Evolutionary conservation across 2,888 invertebrate species (phyloP).

Genomic region (Nephrotoma flavescens): DNA sequence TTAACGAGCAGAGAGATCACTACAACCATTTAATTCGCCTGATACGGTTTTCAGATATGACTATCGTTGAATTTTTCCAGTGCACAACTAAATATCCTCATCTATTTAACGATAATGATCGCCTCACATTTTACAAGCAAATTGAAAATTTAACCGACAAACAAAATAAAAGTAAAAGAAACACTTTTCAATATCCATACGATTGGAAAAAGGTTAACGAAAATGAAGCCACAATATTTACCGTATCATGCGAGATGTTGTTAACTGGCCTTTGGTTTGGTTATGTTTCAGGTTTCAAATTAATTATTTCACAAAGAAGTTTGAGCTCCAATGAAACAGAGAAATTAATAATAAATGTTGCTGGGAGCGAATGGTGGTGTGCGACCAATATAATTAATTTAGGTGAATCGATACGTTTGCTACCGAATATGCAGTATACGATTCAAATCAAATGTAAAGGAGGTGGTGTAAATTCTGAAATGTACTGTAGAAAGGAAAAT

Average conservation of each 20-base stretch:
- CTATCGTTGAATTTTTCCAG: background rate
- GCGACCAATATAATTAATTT: background rate
- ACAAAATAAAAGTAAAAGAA: background rate
- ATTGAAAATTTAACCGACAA: background rate
- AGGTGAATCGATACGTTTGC: background rate
- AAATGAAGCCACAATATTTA: background rate
- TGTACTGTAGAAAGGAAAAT: background rate
- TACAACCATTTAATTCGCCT: background rate
- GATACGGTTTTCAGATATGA: background rate
- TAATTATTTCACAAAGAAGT: background rate
- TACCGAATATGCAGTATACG: background rate
- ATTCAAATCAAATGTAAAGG: background rate
- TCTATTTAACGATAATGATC: background rate
- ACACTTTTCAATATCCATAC: background rate
- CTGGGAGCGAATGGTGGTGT: background rate
- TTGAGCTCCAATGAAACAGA: background rate
- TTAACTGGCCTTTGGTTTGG: background rate
- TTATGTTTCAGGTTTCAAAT: background rate
- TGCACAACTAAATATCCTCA: background rate
- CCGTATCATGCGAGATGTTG: background rate
- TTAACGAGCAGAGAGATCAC: background rate
- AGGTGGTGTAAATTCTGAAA: background rate
- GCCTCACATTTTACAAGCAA: background rate
- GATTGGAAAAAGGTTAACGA: background rate
- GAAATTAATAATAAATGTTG: background rate